Evolutionary conservation across 2,888 invertebrate genomes (phyloP).

Genomic region (Cistogaster globosa): DNA sequence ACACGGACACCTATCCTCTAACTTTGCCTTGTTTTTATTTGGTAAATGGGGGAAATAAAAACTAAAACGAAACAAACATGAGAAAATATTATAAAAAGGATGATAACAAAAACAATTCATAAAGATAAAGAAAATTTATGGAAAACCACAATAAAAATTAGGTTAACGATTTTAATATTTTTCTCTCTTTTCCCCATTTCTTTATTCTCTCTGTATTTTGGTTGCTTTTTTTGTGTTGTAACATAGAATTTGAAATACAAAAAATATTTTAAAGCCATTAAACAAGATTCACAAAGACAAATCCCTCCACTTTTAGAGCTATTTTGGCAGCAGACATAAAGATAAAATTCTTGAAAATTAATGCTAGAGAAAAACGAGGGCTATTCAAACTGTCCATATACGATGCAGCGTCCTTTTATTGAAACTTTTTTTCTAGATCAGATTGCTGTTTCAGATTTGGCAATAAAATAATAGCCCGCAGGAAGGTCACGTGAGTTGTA

Average conservation of each 20-base stretch:
- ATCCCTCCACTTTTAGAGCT: conserved; percentile 43
- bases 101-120: conserved; percentile 67
- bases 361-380: background rate
- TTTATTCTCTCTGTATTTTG: conserved; percentile 15
- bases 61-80: background rate
- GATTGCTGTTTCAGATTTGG: too few species aligned
- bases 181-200: conserved; percentile 1
- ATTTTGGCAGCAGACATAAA: conserved; percentile 54
- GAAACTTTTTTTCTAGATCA: background rate
- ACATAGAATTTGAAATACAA: background rate
- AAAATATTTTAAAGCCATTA: conserved; percentile 49
- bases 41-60: background rate
- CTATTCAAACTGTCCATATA: too few species aligned
- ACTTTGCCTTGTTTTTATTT: background rate
- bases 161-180: conserved; percentile 79
- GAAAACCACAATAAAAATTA: conserved; percentile 77
- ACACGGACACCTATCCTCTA: background rate
- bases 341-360: conserved; percentile 28
- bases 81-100: background rate
- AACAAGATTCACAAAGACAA: conserved; percentile 62
- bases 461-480: too few species aligned
- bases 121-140: conserved; percentile 73
- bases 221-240: conserved; percentile 3
- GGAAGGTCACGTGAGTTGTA: too few species aligned
- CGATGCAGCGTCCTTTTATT: too few species aligned